A percentile compares a stretch with the other conserved stretches of the same genome.
Conservation (phyloP, 2,888 invertebrate genomes). For the Corythucha ciliata region DNA sequence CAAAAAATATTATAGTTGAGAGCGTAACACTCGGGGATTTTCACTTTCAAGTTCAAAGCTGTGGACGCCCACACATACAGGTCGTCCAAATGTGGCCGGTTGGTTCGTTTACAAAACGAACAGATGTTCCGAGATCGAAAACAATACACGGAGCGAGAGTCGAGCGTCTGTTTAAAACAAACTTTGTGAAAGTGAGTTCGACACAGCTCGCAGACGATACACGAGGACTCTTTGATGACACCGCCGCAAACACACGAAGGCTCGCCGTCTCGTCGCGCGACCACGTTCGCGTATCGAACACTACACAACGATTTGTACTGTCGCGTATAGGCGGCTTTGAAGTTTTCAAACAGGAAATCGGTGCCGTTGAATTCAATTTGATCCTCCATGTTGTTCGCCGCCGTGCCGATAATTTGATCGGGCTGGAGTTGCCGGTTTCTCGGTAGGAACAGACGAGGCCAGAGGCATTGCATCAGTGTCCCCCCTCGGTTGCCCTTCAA, state of each 20-base stretch:
- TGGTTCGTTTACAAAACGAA: constrained; percentile 26
- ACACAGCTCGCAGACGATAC: constrained; percentile 27
- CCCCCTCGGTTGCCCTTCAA: constrained; percentile 15
- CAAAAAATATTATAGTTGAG: constrained; percentile 17
- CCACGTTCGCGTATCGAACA: constrained; percentile 9
- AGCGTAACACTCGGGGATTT: constrained; percentile 27
- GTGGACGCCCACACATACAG: constrained; percentile 8
- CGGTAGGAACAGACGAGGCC: constrained; percentile 26
- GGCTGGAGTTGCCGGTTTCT: constrained; percentile 10
- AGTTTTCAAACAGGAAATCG: neutral
- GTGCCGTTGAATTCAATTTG: neutral
- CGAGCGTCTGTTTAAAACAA: constrained; percentile 17
- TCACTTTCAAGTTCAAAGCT: constrained; percentile 19
- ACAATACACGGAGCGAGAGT: neutral
- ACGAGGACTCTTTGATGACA: neutral
- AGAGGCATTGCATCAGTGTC: constrained; percentile 24
- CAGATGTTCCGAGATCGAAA: constrained; percentile 20
- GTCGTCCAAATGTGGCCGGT: constrained; percentile 21
- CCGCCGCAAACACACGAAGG: constrained; percentile 12
- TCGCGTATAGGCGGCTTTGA: neutral
- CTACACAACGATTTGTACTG: constrained; percentile 3
- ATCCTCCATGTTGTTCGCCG: neutral
- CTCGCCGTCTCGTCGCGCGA: constrained; percentile 7
- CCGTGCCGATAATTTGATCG: neutral
- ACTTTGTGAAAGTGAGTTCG: constrained; percentile 23